Evolutionary conservation across 2,113 vertebrate genomes (phyloP), one percentile per base, ranked within the genome.

Genomic region (Neomonachus schauinslandi): DNA sequence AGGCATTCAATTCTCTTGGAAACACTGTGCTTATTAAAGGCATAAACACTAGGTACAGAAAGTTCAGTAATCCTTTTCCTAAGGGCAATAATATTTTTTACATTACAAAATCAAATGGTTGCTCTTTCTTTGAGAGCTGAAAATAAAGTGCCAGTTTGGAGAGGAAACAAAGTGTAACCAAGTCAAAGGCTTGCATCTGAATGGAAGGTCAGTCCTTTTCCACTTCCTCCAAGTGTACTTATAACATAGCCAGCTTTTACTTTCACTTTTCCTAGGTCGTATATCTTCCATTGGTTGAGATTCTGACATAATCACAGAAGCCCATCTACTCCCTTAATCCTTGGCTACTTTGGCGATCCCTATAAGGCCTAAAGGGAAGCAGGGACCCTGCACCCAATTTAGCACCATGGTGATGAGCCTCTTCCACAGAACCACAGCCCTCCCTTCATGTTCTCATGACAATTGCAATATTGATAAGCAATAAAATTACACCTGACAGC

Each of bases 41-140:
- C 92, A 94, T 98, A 97, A 98, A 97, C 92, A 96, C 92, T 91
- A 80, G 94, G 95, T 96, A 98, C 95, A 98, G 97, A 97, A 93
- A 97, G 92, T 97, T 97, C 96, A 49, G 87, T 86, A 97, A 98
- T 97, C 97, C 91, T 96, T 98, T 96, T 98, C 97, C 95, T 96
- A 95, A 89, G 90, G 95, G 97, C 88, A 93, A 97, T 98, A 94
- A 94, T 96, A 95, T 91, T 69, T 98, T 96, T 96, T 94, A 96
- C 88, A 91, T 94, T 92, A 95, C 92, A 96, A 83, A 97, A 98
- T 96, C 88, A 91, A 98, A 97, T 86, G 92, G 65, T 61, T 91
- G 87, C 74, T 95, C 94, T 96, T 96, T 92, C 82, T 95, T 92
- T 94, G 80, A 96, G 51, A 42, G 84, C 85, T 96, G 97, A 82